Percentiles rank a stretch among this genome's conserved stretches.
phyloP scores from a whole-genome alignment of 2,797 vertebrate genomes.

The Luscinia luscinia region DNA sequence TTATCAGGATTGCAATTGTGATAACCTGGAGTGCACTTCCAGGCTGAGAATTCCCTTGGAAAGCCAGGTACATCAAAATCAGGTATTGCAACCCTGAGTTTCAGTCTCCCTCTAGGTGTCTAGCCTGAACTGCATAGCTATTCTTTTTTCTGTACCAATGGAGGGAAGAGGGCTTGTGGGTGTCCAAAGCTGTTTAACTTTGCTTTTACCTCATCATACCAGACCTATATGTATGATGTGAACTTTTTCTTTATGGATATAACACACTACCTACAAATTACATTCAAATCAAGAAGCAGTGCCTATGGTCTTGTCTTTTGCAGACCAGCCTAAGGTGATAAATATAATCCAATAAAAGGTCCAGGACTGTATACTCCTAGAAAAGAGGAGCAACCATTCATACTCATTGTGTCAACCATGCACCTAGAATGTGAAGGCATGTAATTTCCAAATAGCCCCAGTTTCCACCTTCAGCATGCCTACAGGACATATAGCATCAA shows the following conservation, averaged over 20 bases:
- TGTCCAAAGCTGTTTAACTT: neutral
- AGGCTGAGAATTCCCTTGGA: neutral
- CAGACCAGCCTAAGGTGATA: slow-evolving; percentile 10
- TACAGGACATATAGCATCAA: fast-evolving
- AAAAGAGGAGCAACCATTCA: neutral
- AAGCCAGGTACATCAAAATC: neutral
- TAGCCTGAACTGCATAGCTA: neutral
- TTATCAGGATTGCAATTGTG: fast-evolving
- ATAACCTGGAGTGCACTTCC: neutral
- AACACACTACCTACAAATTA: neutral
- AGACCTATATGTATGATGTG: neutral
- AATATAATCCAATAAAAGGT: neutral
- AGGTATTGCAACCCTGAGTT: neutral
- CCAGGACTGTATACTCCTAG: neutral
- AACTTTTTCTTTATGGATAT: neutral
- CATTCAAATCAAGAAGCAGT: neutral
- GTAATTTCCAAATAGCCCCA: neutral
- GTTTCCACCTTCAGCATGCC: neutral
- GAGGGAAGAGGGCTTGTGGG: neutral
- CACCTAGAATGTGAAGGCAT: neutral
- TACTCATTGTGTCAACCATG: neutral
- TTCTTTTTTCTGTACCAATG: neutral
- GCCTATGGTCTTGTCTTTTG: neutral
- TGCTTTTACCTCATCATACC: neutral
- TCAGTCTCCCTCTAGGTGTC: neutral